phyloP scores from a whole-genome alignment of 2,888 invertebrate genomes.

The Tinea pellionella region DNA sequence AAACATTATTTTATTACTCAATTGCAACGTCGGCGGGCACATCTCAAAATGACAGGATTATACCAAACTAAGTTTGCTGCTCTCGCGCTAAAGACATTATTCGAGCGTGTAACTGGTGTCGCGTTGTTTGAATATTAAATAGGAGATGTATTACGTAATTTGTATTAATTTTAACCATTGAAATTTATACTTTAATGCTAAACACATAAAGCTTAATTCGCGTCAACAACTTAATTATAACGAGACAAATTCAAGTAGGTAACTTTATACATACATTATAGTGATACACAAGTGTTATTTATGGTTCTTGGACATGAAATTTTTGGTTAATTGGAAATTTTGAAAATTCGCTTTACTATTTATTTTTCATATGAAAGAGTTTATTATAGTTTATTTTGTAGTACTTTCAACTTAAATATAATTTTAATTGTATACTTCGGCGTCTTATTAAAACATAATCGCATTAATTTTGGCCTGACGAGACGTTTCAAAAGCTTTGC shows the following conservation, averaged over 20 bases:
- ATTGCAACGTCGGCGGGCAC: conserved; percentile 2
- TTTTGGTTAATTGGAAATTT: neutral
- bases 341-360: neutral
- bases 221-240: neutral
- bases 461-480: no score
- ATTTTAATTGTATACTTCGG: no score
- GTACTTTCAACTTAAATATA: no score
- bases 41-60: conserved; percentile 15
- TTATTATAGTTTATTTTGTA: no score
- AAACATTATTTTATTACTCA: neutral
- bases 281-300: conserved; percentile 5
- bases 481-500: no score
- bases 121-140: conserved; percentile 26
- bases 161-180: neutral
- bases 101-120: conserved; percentile 29
- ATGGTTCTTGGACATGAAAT: neutral
- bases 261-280: conserved; percentile 14
- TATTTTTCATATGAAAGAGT: neutral
- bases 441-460: no score
- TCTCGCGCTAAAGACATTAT: conserved; percentile 25
- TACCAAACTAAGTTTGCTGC: conserved; percentile 18
- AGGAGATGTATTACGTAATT: conserved; percentile 13
- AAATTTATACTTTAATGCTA: neutral
- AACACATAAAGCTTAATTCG: neutral
- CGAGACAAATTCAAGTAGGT: conserved; percentile 22